Percentiles rank a stretch among this genome's conserved stretches.
phyloP scores from a whole-genome alignment of 2,888 invertebrate genomes.

The Prenolepis imparis region DNA sequence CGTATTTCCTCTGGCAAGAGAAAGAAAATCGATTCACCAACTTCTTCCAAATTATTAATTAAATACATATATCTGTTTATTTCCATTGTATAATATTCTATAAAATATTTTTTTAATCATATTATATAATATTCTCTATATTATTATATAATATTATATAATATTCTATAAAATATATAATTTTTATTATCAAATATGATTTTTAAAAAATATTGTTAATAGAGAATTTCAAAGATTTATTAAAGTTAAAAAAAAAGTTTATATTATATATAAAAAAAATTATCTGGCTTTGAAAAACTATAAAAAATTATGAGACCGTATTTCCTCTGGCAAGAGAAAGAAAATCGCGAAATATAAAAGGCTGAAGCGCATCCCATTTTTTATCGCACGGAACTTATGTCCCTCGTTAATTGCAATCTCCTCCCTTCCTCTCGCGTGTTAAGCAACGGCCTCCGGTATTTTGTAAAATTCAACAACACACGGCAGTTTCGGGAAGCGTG shows the following conservation, averaged over 20 bases:
- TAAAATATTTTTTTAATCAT: no score
- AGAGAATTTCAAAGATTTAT: no score
- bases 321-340: neutral
- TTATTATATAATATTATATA: no score
- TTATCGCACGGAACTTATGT: neutral
- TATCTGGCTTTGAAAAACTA: neutral
- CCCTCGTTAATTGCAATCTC: constrained; percentile 15
- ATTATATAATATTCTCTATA: no score
- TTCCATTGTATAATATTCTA: no score
- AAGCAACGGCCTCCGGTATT: neutral
- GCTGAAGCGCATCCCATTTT: neutral
- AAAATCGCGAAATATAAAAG: neutral
- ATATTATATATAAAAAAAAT: no score
- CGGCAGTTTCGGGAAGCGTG: neutral
- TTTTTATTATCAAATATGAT: no score
- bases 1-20: no score
- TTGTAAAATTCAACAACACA: constrained; percentile 29
- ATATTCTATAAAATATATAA: no score
- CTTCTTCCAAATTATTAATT: constrained; percentile 9
- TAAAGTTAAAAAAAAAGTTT: no score
- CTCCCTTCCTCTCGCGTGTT: neutral
- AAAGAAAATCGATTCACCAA: no score
- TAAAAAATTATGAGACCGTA: neutral
- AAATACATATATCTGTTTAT: neutral
- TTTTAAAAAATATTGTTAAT: no score